Evolutionary conservation across 1,140 invertebrate genomes (phyloP).

Genomic region (Metaphire vulgaris): DNA sequence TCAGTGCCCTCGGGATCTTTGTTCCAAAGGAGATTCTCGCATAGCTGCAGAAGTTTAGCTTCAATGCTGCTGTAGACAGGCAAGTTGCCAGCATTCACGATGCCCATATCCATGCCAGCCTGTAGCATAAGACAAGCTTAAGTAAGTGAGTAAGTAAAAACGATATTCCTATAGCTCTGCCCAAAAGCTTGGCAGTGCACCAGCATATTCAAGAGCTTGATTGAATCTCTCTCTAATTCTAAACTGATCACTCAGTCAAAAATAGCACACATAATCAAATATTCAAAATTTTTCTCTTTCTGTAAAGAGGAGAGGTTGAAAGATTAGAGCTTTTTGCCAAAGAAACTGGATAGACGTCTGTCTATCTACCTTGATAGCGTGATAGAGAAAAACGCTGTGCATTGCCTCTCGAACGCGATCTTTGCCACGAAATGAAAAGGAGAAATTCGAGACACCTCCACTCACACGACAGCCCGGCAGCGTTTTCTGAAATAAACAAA

Average conservation of each 20-base stretch:
- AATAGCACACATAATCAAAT: background rate
- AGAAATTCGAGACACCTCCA: slow-evolving; percentile 62
- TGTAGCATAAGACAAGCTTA: slow-evolving; percentile 32
- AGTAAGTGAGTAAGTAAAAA: no score
- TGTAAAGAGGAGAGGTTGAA: no score
- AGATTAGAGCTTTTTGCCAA: no score
- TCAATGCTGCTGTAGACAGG: slow-evolving; percentile 59
- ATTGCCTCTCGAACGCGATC: slow-evolving; percentile 60
- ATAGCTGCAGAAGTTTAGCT: slow-evolving; percentile 51
- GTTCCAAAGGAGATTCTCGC: slow-evolving; percentile 58
- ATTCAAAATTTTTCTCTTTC: no score
- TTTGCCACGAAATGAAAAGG: slow-evolving; percentile 62
- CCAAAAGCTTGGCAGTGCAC: no score
- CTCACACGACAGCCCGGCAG: slow-evolving; percentile 57
- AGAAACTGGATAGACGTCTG: no score
- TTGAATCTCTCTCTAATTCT: no score
- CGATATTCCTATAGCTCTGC: no score
- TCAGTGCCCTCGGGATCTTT: slow-evolving; percentile 56
- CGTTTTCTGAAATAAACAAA: slow-evolving; percentile 46
- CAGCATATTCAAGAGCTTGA: no score
- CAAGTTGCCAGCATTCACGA: slow-evolving; percentile 59
- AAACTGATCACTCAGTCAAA: no score
- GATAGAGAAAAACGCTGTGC: slow-evolving; percentile 61
- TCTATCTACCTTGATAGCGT: slow-evolving; percentile 58
- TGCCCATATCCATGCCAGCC: slow-evolving; percentile 61